A percentile compares a stretch with the other conserved stretches of the same genome.
phyloP scores from a whole-genome alignment of 2,888 invertebrate genomes.

The Ectemnius cavifrons region DNA sequence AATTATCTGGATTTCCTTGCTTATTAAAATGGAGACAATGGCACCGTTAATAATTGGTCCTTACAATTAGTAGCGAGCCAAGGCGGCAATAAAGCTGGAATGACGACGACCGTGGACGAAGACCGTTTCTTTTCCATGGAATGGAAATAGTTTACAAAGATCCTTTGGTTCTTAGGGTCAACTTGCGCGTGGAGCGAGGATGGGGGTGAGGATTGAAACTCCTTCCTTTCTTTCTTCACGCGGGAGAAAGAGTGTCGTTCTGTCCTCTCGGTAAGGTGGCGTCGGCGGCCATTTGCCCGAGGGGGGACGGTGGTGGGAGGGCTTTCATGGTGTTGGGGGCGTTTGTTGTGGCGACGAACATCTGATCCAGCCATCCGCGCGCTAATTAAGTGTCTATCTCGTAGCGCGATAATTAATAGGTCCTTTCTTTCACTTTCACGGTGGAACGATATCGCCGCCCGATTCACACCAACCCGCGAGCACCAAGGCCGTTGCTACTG shows the following conservation, averaged over 20 bases:
- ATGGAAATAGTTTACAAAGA: slow-evolving; percentile 55
- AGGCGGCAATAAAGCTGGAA: slow-evolving; percentile 34
- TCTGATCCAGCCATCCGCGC: slow-evolving; percentile 28
- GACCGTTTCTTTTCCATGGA: slow-evolving; percentile 15
- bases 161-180: slow-evolving; percentile 55
- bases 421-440: background rate
- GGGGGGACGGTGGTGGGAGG: slow-evolving; percentile 13
- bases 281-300: slow-evolving; percentile 18
- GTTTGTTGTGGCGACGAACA: slow-evolving; percentile 28
- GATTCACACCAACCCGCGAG: background rate
- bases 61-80: slow-evolving; percentile 47
- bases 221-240: slow-evolving; percentile 12
- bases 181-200: slow-evolving; percentile 46
- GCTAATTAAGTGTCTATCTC: slow-evolving; percentile 46
- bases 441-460: background rate
- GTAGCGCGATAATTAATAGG: slow-evolving; percentile 45
- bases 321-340: slow-evolving; percentile 18
- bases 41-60: slow-evolving; percentile 52
- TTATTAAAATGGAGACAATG: slow-evolving; percentile 53
- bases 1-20: slow-evolving; percentile 37
- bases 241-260: slow-evolving; percentile 20
- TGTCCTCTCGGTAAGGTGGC: slow-evolving; percentile 33
- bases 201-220: slow-evolving; percentile 1
- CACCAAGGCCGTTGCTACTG: background rate
- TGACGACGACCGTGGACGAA: slow-evolving; percentile 21